A percentile compares a stretch with the other conserved stretches of the same genome.
phyloP scores from a whole-genome alignment of 1,140 invertebrate genomes.

The Caenorhabditis briggsae region DNA sequence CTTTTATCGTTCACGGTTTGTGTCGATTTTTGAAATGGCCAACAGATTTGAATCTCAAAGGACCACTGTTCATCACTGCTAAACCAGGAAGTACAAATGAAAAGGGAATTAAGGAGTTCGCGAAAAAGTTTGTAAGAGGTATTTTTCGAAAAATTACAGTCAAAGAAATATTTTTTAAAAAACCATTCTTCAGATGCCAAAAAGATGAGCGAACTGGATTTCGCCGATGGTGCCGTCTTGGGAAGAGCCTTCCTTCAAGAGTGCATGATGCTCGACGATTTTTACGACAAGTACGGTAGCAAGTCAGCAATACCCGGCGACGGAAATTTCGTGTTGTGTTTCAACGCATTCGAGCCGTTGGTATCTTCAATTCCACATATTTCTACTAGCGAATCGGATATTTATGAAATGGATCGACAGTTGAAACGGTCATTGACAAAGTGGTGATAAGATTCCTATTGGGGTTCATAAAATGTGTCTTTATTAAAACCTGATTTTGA shows the following conservation, averaged over 20 bases:
- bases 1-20: constrained; percentile 56
- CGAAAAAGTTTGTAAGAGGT: constrained; percentile 26
- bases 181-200: not conserved
- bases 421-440: constrained; percentile 34
- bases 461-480: too few species aligned
- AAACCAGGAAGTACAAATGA: constrained; percentile 11
- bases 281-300: constrained; percentile 44
- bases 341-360: constrained; percentile 55
- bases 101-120: constrained; percentile 38
- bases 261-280: constrained; percentile 67
- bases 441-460: not conserved
- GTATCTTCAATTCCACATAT: constrained; percentile 60
- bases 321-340: constrained; percentile 55
- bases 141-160: too few species aligned
- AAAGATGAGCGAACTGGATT: constrained; percentile 56
- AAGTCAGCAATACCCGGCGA: not conserved
- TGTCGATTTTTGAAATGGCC: constrained; percentile 66
- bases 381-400: constrained; percentile 33
- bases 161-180: not conserved
- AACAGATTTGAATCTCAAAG: constrained; percentile 63
- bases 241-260: constrained; percentile 65
- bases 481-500: too few species aligned
- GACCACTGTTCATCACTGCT: constrained; percentile 66
- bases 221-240: constrained; percentile 53
- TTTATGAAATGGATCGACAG: constrained; percentile 44